Evolutionary conservation across 2,888 invertebrate species (phyloP), one percentile per base, ranked within the genome.

Genomic region (Caenorhabditis sinica): DNA sequence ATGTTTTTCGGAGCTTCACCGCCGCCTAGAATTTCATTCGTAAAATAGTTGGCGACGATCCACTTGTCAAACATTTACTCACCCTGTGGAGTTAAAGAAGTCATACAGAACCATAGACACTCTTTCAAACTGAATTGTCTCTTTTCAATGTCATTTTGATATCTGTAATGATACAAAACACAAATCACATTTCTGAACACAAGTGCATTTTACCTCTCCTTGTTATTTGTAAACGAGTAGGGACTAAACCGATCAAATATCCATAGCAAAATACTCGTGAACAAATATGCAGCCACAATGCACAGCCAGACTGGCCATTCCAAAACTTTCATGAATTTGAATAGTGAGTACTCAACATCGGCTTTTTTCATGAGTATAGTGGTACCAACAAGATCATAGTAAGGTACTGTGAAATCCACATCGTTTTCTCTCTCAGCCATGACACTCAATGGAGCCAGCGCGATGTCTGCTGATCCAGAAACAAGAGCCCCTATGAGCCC

Each of bases 81-180:
- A 94, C 95, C 94, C 93, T 95, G 95, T 0, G 98, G 98, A 0
- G 98, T 98, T 23, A 98, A 94, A 45, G 97, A 98, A 53, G 98
- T 98, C 97, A 98, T 97, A 92, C 98, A 98, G 93, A 98, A 98
- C 98, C 98, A 98, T 0, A 98, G 94, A 92, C 97, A 97, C 93
- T 98, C 98, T 93, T 97, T 97, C 45, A 98, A 93, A 60, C 96
- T 96, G 92, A 98, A 98, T 93, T 97, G 96, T 4, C 98, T 94
- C 92, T 97, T 97, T 82, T 94, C 94, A 9, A 93, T 89, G 45
- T 93, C 92, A 51, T 91, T 89, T 92, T 96, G 96, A 93, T 97
- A 97, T 92, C 88, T 88, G 74, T 6, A 76, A 77, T 13, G 13
- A 40, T 49, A 51, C 11, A 30, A 58, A 69, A 30, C 58, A 53